Evolutionary conservation across 1,140 invertebrate genomes (phyloP), one percentile per base, ranked within the genome.

Genomic region (Eulimnadia texana): DNA sequence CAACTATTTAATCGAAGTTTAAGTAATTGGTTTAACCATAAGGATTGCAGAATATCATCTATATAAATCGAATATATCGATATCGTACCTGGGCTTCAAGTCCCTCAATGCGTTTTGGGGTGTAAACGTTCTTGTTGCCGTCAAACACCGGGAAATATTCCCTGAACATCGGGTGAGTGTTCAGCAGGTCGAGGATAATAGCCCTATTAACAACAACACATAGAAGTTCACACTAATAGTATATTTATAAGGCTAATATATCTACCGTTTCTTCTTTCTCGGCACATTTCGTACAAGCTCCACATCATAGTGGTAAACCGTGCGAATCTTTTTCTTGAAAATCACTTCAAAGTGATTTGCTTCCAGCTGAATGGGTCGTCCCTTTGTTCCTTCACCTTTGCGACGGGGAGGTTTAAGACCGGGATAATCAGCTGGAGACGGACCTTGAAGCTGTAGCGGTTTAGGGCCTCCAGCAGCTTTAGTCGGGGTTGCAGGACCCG

Each of bases 61-160:
- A 59, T 11, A 59, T 19, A 13, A 11, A 55, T 59, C 10, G 13
- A 58, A 9, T 47, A 24, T 9, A 27, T 19, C 52, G 6, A 16
- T n/a, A 10, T 24, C 23, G 29, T 65, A 75, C 74, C 69, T 70
- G 71, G n/a, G 73, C 72, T 65, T 67, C 67, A 11, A 70, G 71
- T 49, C 76, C 72, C 11, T 76, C 75, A 10, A 79, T 67, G 52
- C 71, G 70, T 53, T 78, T 74, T 22, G 72, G 61, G 27, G 78
- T 78, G 68, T 81, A 86, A 23, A 82, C 70, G 70, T 82, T 85
- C 63, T 80, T 83, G 22, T 74, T 77, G 3, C 86, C 86, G 74
- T 89, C 86, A 75, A 79, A 89, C 19, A 84, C 85, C 2, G 82
- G 81, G 33, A 16, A 16, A 6, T 42, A 16, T 42, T 16, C 16